Evolutionary conservation across 2,113 vertebrate genomes (phyloP).

Genomic region (Ifrita kowaldi): DNA sequence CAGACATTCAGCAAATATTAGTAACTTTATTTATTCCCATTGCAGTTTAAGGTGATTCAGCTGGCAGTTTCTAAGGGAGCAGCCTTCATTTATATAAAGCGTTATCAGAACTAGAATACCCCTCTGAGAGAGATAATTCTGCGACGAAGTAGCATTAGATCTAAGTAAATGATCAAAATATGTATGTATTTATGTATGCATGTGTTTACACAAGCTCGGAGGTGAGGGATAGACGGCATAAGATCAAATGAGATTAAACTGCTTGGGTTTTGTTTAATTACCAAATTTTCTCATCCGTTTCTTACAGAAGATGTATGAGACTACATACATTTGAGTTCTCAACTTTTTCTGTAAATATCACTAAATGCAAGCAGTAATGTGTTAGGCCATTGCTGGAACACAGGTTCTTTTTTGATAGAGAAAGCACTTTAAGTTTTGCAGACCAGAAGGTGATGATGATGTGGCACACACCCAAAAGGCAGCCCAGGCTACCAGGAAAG

Average conservation of each 20-base stretch:
- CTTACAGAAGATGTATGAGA: not conserved
- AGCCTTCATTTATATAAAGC: slow-evolving; percentile 4
- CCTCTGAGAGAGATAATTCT: not conserved
- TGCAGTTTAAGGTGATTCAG: not conserved
- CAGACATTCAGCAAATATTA: not conserved
- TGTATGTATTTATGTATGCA: not conserved
- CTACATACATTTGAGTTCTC: not conserved
- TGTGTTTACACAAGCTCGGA: not conserved
- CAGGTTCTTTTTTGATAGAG: not conserved
- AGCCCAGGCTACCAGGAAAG: not conserved
- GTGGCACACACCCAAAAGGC: not conserved
- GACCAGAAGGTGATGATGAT: not conserved
- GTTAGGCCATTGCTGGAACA: not conserved
- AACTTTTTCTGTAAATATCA: not conserved
- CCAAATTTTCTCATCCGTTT: not conserved
- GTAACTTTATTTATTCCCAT: slow-evolving; percentile 10
- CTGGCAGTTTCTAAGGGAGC: slow-evolving; percentile 38
- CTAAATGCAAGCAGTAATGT: not conserved
- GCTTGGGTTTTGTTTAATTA: not conserved
- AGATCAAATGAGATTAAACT: not conserved
- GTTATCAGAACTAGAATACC: not conserved
- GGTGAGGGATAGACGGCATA: not conserved
- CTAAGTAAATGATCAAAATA: not conserved
- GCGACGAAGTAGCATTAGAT: not conserved
- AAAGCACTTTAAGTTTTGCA: not conserved